Percentiles rank a stretch among this genome's conserved stretches.
Evolutionary conservation across 1,140 invertebrate genomes (phyloP).

Genomic region (Formica selysi): DNA sequence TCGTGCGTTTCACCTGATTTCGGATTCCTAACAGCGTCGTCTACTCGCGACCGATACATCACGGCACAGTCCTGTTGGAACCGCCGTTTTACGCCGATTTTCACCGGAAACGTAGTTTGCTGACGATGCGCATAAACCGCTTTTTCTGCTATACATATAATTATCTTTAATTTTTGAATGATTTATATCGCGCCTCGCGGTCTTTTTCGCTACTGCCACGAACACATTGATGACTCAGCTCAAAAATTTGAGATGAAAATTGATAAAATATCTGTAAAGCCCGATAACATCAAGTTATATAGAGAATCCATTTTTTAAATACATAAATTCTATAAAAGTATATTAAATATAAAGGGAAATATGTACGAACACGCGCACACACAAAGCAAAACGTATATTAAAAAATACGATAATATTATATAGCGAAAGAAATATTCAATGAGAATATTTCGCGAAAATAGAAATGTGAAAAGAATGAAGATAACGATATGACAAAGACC

Average conservation of each 20-base stretch:
- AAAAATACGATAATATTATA: background rate
- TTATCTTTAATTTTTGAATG: slow-evolving; percentile 51
- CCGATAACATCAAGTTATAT: background rate
- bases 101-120: slow-evolving; percentile 61
- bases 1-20: slow-evolving; percentile 78
- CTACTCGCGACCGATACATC: slow-evolving; percentile 63
- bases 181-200: slow-evolving; percentile 3
- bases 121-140: background rate
- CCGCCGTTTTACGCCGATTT: slow-evolving; percentile 68
- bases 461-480: background rate
- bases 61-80: slow-evolving; percentile 53
- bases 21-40: slow-evolving; percentile 76
- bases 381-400: background rate
- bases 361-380: background rate
- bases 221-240: no score
- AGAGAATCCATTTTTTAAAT: background rate
- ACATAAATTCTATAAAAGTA: slow-evolving; percentile 9
- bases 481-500: slow-evolving; percentile 2
- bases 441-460: background rate
- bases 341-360: background rate
- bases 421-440: slow-evolving; percentile 7
- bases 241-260: background rate
- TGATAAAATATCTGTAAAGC: background rate
- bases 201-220: background rate
- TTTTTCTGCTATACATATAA: slow-evolving; percentile 17